Evolutionary conservation across 2,888 invertebrate genomes (phyloP).

Genomic region (Acleris cristana): DNA sequence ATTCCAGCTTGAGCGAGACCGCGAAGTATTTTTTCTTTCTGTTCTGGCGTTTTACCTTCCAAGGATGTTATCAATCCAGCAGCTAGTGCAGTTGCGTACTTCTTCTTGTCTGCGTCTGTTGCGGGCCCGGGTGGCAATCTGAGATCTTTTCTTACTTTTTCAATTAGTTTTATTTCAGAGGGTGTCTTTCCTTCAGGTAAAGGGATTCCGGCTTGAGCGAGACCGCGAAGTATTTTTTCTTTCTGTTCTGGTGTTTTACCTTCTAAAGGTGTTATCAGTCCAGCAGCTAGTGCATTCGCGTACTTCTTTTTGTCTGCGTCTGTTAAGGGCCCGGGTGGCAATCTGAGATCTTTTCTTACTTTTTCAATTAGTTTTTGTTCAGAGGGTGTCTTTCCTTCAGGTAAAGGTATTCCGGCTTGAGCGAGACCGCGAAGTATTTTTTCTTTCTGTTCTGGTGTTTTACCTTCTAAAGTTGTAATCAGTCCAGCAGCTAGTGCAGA

Average conservation of each 20-base stretch:
- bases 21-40: background rate
- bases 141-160: background rate
- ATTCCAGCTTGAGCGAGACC: background rate
- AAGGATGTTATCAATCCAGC: background rate
- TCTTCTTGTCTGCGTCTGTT: background rate
- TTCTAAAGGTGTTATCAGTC: conserved; percentile 25
- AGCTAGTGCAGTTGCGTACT: background rate
- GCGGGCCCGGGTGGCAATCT: background rate
- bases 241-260: background rate
- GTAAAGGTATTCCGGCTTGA: no score
- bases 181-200: background rate
- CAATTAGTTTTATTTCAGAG: background rate
- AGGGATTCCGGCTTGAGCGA: conserved; percentile 47
- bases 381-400: no score
- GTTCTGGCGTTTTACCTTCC: background rate
- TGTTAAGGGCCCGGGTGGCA: no score
- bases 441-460: no score
- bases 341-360: no score
- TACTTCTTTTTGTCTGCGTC: no score
- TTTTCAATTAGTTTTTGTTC: no score
- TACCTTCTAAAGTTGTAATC: no score
- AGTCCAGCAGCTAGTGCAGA: no score
- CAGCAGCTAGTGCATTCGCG: background rate
- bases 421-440: no score
- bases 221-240: conserved; percentile 38